Base-by-base conservation (phyloP, 2,113 vertebrate species). In the Osmerus mordax region DNA sequence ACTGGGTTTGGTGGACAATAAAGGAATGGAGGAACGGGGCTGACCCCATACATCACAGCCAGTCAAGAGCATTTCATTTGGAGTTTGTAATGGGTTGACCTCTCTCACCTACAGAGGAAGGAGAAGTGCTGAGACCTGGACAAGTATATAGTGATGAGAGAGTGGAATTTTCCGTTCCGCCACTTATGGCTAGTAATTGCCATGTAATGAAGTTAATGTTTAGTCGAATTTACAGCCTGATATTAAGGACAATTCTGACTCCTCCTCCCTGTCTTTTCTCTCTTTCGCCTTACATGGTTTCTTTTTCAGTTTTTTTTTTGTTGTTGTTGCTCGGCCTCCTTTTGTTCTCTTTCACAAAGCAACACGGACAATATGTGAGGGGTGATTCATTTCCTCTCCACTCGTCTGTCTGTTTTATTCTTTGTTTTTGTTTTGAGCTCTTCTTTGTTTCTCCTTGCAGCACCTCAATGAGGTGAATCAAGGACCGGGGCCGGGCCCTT, bases 121-220 rank as follows among this genome's bases (percentile, higher is more conserved):
- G 83, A 78, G 47, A 88, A 83, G 80, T 84, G 91, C 90, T 88
- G 92, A 91, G 77, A 81, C 69, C 75, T 70, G 73, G 79, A 81
- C 82, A 75, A 75, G 71, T 60, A 69, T 81, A 78, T 85, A 89
- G 82, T 86, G 90, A 88, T 84, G 87, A 90, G 89, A 91, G 87
- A 91, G 90, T 82, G 65, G 85, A 84, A 87, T 87, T 87, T 87
- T 88, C 87, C 81, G 67, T 87, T 90, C 86, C 77, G 83, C 88
- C 89, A 88, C 90, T 88, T 84, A 83, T 76, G 72, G 89, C 76
- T 81, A 78, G 85, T 91, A 93, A 94, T 92, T 87, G 87, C 90
- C 91, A 86, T 89, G 91, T 91, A 92, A 94, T 91, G 92, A 93
- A 91, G 92, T 93, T 91, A 94, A 93, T 94, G 92, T 95, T 94